Conservation (phyloP, 2,888 invertebrate genomes). For the Lomographa bimaculata region DNA sequence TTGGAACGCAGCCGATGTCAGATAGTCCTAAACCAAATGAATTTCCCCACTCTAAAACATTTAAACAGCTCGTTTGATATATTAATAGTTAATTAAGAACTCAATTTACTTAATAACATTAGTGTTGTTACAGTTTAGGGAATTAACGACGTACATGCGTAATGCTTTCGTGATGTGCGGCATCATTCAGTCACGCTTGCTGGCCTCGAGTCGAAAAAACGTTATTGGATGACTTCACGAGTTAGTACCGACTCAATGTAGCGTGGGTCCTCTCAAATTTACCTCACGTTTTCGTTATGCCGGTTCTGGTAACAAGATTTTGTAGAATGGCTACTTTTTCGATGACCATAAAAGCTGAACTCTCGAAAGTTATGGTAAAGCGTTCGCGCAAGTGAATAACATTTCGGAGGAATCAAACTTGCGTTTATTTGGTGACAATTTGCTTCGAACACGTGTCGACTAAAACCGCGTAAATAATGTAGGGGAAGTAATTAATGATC, state of each 20-base stretch:
- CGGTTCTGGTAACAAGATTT: slow-evolving; percentile 46
- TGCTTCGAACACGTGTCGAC: slow-evolving; percentile 61
- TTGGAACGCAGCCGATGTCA: slow-evolving; percentile 37
- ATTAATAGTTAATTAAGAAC: slow-evolving; percentile 64
- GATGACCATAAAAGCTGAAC: slow-evolving; percentile 53
- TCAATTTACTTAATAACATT: slow-evolving; percentile 56
- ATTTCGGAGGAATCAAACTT: slow-evolving; percentile 44
- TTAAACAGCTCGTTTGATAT: slow-evolving; percentile 57
- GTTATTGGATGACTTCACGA: slow-evolving; percentile 43
- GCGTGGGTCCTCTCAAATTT: slow-evolving; percentile 33
- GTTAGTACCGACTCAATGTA: slow-evolving; percentile 16
- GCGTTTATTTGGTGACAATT: slow-evolving; percentile 51
- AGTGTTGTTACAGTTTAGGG: slow-evolving; percentile 50
- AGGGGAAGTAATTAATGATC: slow-evolving; percentile 45
- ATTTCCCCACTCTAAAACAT: slow-evolving; percentile 54
- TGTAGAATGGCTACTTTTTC: slow-evolving; percentile 48
- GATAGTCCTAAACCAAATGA: slow-evolving; percentile 44
- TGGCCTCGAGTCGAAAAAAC: slow-evolving; percentile 36
- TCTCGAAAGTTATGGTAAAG: slow-evolving; percentile 41
- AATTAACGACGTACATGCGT: slow-evolving; percentile 47
- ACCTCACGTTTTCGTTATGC: slow-evolving; percentile 44
- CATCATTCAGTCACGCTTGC: slow-evolving; percentile 49
- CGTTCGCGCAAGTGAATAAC: slow-evolving; percentile 29
- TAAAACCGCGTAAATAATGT: slow-evolving; percentile 39
- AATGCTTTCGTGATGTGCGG: slow-evolving; percentile 55